Base-by-base conservation (phyloP, 2,888 invertebrate genomes). In the Polymixis flavicincta region DNA sequence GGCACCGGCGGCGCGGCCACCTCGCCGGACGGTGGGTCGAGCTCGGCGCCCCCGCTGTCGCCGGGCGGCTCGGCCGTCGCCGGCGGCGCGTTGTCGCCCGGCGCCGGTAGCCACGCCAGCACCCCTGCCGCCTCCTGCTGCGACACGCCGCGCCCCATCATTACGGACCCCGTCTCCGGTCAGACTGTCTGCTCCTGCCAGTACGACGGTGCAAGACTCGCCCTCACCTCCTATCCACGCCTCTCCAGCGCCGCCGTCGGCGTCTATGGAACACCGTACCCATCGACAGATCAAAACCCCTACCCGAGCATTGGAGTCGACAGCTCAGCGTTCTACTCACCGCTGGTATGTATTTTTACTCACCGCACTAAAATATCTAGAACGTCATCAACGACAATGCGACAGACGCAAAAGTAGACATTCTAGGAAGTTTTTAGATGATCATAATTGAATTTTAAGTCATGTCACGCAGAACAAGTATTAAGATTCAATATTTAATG, bases 111-210 rank as follows among this genome's bases (percentile, higher is more conserved):
- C 94, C 96, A 96, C 89, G 95, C 96, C 87, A 96, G 96, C 91
- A 96, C 96, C 0, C 96, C 96, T 1, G 97, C 97, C 80, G 95
- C 96, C 74, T 97, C 97, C 71, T 99, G 99, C 96, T 99, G 99
- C 96, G 99, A 99, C 93, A 98, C 98, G 86, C 99, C 99, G 70
- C 97, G 99, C 82, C 98, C 99, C 85, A 98, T 99, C 94, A 98
- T 98, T 97, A 98, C 98, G 88, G 99, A 99, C 95, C 99, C 99
- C 17, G 98, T 99, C 79, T 98, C 98, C 84, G 99, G 99, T 54
- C 99, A 99, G 95, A 98, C 98, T 72, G 98, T 99, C 89, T 99
- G 99, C 96, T 99, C 99, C 89, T 99, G 99, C 96, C 99, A 99
- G 94, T 99, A 99, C 95, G 99, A 99, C 95, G 98, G 98, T 76